Percentiles rank a stretch among this genome's conserved stretches.
phyloP scores from a whole-genome alignment of 2,888 invertebrate species.

The Drosophila stalkeri region DNA sequence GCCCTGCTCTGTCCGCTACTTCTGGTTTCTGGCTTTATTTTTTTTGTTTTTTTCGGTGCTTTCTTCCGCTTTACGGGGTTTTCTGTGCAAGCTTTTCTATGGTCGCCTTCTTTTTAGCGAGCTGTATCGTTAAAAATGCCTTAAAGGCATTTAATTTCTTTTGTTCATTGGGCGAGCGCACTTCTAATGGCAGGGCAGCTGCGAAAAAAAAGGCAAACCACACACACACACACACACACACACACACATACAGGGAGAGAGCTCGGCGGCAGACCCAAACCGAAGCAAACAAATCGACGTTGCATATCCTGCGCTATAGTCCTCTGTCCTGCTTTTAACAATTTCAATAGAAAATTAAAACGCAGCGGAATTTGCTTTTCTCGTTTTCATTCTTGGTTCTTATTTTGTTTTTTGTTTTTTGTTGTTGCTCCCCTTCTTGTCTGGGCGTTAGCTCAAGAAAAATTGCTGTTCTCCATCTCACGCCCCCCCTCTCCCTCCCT shows the following conservation, averaged over 20 bases:
- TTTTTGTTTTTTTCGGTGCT: conserved; percentile 22
- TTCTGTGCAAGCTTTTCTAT: conserved; percentile 50
- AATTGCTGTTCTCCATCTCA: conserved; percentile 55
- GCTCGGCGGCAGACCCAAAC: conserved; percentile 16
- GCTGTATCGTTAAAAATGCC: conserved; percentile 79
- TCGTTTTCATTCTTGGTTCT: conserved; percentile 32
- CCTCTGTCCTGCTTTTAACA: conserved; percentile 68
- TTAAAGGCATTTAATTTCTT: conserved; percentile 80
- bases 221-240: conserved; percentile 14
- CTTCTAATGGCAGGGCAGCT: conserved; percentile 51
- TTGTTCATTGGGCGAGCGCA: conserved; percentile 71
- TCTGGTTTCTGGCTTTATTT: neutral
- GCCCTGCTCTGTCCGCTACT: neutral
- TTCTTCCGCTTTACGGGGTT: conserved; percentile 35
- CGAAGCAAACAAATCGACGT: conserved; percentile 55
- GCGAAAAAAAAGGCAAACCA: conserved; percentile 55
- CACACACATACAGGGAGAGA: neutral
- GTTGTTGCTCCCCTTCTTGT: conserved; percentile 2
- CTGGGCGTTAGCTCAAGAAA: conserved; percentile 65
- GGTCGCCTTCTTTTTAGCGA: conserved; percentile 26
- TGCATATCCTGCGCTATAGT: conserved; percentile 46
- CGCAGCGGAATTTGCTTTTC: conserved; percentile 62
- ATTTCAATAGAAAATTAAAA: conserved; percentile 78
- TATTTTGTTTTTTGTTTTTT: neutral
- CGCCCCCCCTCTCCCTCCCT: neutral